Conservation (phyloP, 2,888 invertebrate genomes). For the Eretmocerus hayati region DNA sequence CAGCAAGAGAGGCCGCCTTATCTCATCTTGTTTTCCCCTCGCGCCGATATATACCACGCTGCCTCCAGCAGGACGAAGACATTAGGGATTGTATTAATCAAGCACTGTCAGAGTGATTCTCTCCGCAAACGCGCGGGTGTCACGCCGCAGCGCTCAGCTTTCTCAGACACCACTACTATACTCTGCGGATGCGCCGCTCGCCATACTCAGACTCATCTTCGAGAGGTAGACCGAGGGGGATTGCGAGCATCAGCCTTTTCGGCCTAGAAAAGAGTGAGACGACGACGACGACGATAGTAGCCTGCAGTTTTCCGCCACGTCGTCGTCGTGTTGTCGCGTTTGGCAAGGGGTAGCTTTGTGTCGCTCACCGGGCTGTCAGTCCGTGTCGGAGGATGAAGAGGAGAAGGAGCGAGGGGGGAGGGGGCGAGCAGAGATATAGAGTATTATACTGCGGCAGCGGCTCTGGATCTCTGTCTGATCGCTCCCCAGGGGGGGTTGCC, state of each 20-base stretch:
- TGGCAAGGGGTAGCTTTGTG: conserved; percentile 10
- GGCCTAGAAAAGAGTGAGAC: neutral
- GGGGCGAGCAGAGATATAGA: too few species aligned
- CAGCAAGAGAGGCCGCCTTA: too few species aligned
- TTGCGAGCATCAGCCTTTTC: too few species aligned
- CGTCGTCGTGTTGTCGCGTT: neutral
- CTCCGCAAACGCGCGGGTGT: conserved; percentile 19
- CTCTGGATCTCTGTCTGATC: neutral
- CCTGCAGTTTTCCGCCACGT: too few species aligned
- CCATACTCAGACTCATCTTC: too few species aligned
- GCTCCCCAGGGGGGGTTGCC: conserved; percentile 25
- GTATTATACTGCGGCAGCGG: too few species aligned
- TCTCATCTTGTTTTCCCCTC: neutral
- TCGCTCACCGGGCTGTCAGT: neutral
- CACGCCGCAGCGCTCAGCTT: neutral
- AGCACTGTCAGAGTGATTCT: conserved; percentile 41
- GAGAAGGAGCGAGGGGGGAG: too few species aligned
- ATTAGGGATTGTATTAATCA: conserved; percentile 47
- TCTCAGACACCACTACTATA: too few species aligned
- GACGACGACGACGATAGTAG: too few species aligned
- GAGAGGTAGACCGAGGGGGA: too few species aligned
- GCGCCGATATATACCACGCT: neutral
- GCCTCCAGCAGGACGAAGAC: conserved; percentile 21
- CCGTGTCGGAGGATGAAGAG: neutral
- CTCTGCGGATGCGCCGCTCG: too few species aligned